Evolutionary conservation across 2,797 vertebrate species (phyloP), one percentile per base, ranked within the genome.

Genomic region (Melanotaenia parkinsoni): DNA sequence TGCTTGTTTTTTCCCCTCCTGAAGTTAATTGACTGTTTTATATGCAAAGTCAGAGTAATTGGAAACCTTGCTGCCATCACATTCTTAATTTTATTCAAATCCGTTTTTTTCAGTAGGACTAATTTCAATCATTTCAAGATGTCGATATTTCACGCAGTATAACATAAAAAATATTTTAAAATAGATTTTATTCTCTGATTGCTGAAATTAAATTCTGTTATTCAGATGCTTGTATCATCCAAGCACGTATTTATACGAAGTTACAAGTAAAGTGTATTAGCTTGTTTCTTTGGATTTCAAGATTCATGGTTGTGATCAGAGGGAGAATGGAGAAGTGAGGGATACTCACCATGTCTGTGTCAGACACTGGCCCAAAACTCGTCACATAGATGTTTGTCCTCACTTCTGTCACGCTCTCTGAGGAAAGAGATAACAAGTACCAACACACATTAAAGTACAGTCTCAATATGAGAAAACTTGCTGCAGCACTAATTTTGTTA

Each of bases 341-440:
- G 26, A 51, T 70, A 95, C 97, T 95, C 93, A 99, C 98, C 98
- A 99, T 99, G 86, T 99, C 98, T 53, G 98, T 99, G 77, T 99
- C 98, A 12, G 98, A 99, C 77, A 99, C 98, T 0, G 98, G 98
- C 72, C 98, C 98, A 38, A 99, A 99, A 90, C 98, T 99, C 0
- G 98, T 99, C 91, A 99, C 98, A 0, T 98, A 98, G 93, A 99
- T 99, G 91, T 99, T 97, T 73, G 98, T 99, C 92, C 95, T 97
- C 84, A 99, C 98, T 95, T 99, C 98, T 18, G 98, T 99, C 85
- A 99, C 96, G 1, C 95, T 97, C 92, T 98, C 98, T 98, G 89
- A 67, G 68, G 67, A 59, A 61, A 86, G 54, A 86, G 45, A 87
- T 63, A 45, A 79, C 45, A 63, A 76, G 50, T 9, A 69, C n/a